Evolutionary conservation across 2,113 vertebrate genomes (phyloP), one percentile per base, ranked within the genome.

Genomic region (Lophochroa leadbeateri): DNA sequence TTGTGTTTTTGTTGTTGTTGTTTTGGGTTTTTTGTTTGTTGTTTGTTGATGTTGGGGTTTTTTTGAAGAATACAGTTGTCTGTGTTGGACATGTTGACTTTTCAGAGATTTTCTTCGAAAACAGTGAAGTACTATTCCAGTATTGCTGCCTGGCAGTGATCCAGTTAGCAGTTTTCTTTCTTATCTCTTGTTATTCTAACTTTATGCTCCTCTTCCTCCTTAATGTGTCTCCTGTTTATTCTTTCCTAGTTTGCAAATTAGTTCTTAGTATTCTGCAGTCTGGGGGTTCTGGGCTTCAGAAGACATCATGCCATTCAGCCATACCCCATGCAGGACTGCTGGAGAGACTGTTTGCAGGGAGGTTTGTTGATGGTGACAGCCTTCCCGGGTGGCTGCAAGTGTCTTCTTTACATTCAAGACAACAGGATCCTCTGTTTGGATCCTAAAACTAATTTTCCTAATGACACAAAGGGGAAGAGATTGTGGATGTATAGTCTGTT

Each of bases 271-370:
- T 74, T 78, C 29, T 78, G 33, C 60, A 57, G 41, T 63, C 35
- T 63, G 41, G 67, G 17, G 6, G 7, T 57, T 24, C 0, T 1
- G 20, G 46, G 11, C 23, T 52, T 41, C 9, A 50, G 58, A 60
- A 64, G 39, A 31, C 18, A 23, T 37, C 14, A 8, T n/a, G 71
- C 35, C 0, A 0, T 5, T 2, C 52, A 50, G 47, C 28, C 11
- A 3, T 8, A 4, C 28, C 52, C 18, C 15, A 39, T 81, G 53
- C 69, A 44, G 52, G 39, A 25, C 18, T 49, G 31, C 68, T 86
- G 47, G 43, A 68, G 64, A 28, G 43, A 16, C 47, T 69, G 21
- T 1, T 1, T 13, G 4, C 1, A 1, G 13, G 8, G 58, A 46
- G 12, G 8, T 33, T 49, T 76, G 37, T 13, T 80, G 29, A 4